Base-by-base conservation (phyloP, 2,888 invertebrate genomes). In the Tipula helvola region DNA sequence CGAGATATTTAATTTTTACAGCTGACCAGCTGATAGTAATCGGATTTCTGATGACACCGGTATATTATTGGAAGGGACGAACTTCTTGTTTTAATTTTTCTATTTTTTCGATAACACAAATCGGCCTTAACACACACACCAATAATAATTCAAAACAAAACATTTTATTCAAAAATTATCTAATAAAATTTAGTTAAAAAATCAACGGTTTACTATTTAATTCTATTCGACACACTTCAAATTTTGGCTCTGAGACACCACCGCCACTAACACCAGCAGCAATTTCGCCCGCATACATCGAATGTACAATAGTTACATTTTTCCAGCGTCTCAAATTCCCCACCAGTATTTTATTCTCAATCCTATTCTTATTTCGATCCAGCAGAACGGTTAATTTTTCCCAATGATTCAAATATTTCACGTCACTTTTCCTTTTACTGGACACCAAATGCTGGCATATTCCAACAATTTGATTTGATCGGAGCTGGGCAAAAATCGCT, bases 371-470 rank as follows among this genome's bases (percentile, higher is more conserved):
- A 39, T n/a, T 39, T 39, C 57, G 86, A 36, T 86, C 36, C 28
- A 86, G 39, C 16, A 57, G 36, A 36, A 36, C 16, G 36, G 57
- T 39, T 39, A 86, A 57, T 16, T 57, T 86, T 39, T 57, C 86
- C 86, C 86, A 86, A 86, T 86, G 86, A 52, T 36, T 52, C 18
- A 36, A 18, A 86, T 39, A 36, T n/a, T 39, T 57, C 16, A 84
- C 41, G n/a, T 84, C 41, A n/a, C n/a, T 36, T n/a, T 13, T 5
- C 5, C 71, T 8, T 71, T 71, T 71, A 2, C 10, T 71, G 10
- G 71, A 71, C 10, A 3, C 28, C 28, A 71, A 71, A 28, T 71
- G 28, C 8, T 71, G 71, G 18, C 71, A 71, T 28, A 28, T 71
- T 7, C 28, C 28, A 5, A 71, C 28, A 28, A 71, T 71, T 71